Evolutionary conservation across 2,888 invertebrate genomes (phyloP).

Genomic region (Diachrysia chrysitis): DNA sequence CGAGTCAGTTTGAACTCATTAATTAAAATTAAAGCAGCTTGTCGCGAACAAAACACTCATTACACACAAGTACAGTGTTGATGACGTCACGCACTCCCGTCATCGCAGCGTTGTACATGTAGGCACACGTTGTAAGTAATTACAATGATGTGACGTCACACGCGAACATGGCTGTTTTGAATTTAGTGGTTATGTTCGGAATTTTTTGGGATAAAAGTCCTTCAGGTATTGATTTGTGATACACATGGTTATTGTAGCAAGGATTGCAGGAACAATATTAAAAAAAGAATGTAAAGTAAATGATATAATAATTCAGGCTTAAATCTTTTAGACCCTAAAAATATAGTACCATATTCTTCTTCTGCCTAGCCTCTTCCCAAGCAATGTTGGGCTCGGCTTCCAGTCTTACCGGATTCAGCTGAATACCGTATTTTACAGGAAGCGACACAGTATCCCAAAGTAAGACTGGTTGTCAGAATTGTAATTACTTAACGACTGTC

Average conservation of each 20-base stretch:
- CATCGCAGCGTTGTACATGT: constrained; percentile 17
- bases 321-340: no score
- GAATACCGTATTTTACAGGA: no score
- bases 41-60: constrained; percentile 45
- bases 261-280: background rate
- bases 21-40: constrained; percentile 48
- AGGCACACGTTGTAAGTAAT: constrained; percentile 33
- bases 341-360: no score
- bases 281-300: no score
- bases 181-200: background rate
- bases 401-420: no score
- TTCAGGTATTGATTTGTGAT: background rate
- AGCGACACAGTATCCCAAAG: no score
- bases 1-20: constrained; percentile 40
- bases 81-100: constrained; percentile 29
- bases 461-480: no score
- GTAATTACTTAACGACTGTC: no score
- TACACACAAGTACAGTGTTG: constrained; percentile 48
- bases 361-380: no score
- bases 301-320: no score
- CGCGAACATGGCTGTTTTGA: constrained; percentile 7
- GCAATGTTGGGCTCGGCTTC: no score
- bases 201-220: background rate
- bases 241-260: background rate
- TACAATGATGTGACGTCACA: constrained; percentile 40